Base-by-base conservation (phyloP, 2,113 vertebrate genomes). In the Atrichornis clamosus region DNA sequence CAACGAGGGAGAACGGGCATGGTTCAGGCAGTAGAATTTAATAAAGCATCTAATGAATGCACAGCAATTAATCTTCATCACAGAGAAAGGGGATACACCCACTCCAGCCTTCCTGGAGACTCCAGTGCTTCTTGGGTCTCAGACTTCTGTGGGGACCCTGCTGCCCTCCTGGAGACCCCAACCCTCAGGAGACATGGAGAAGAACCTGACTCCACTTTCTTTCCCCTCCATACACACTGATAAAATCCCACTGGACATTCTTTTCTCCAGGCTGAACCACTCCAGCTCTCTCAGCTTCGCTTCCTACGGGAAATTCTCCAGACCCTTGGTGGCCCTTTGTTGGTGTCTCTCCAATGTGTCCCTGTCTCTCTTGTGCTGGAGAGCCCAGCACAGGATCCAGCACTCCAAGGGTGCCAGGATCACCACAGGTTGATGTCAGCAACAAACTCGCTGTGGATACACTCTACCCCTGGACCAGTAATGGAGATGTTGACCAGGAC, bases 1-100 rank as follows among this genome's bases (percentile, higher is more conserved):
- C 50, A 65, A 35, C 0, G 0, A 75, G 32, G 19, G 22, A 44
- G 50, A 80, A 56, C 0, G 1, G 33, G 37, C 26, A 4, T 9
- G 3, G 28, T 39, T 75, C 24, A 46, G 32, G 32, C 7, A 50
- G 56, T 15, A 69, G 65, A 22, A 53, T 19, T 53, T 17, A 39
- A 49, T 55, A 27, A 79, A 75, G 3, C 28, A 17, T 10, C 62
- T 46, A 32, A 75, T 59, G 28, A 46, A 41, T 20, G 16, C 50
- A 18, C 3, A 9, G 6, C 18, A 60, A 15, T 65, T 60, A 59
- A 65, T 17, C 5, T 30, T 22, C 41, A 60, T 35, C 4, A 3
- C 15, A 44, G 15, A 15, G 50, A 52, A 65, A 56, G 58, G 46
- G 26, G 27, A 32, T 24, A 9, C 33, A 12, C 19, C 30, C 50